Evolutionary conservation across 2,113 vertebrate genomes (phyloP).

Genomic region (Martes martes): DNA sequence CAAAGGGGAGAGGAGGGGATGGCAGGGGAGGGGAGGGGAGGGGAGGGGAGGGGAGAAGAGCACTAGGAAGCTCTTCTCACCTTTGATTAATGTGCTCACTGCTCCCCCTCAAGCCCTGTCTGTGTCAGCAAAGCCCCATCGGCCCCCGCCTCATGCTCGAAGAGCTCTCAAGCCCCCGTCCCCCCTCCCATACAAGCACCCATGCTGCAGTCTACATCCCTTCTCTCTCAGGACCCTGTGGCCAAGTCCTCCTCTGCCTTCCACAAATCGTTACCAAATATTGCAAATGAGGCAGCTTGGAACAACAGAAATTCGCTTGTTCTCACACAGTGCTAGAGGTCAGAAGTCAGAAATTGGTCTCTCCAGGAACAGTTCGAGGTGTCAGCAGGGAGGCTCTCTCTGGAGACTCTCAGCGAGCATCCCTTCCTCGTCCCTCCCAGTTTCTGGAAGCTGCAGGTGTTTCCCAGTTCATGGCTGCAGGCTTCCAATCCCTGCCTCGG

Average conservation of each 20-base stretch:
- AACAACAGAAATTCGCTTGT: neutral
- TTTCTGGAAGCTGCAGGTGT: neutral
- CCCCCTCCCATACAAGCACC: neutral
- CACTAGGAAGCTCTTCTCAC: neutral
- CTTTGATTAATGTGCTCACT: neutral
- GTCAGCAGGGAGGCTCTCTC: neutral
- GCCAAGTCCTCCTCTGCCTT: neutral
- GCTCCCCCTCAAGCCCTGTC: neutral
- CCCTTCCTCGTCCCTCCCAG: neutral
- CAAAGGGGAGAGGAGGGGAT: neutral
- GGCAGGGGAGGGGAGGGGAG: neutral
- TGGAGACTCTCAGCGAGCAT: neutral
- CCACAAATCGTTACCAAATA: neutral
- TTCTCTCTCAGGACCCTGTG: neutral
- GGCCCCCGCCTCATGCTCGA: fast-evolving
- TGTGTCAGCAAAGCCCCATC: neutral
- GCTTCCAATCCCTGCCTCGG: neutral
- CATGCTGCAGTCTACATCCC: neutral
- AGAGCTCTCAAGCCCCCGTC: neutral
- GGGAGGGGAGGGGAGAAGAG: neutral
- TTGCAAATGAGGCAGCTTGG: neutral
- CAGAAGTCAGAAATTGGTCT: neutral
- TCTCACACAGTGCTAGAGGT: neutral
- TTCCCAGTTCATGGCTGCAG: fast-evolving
- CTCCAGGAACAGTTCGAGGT: neutral